Conservation (phyloP, 2,113 vertebrate species). For the Oncorhynchus mykiss region DNA sequence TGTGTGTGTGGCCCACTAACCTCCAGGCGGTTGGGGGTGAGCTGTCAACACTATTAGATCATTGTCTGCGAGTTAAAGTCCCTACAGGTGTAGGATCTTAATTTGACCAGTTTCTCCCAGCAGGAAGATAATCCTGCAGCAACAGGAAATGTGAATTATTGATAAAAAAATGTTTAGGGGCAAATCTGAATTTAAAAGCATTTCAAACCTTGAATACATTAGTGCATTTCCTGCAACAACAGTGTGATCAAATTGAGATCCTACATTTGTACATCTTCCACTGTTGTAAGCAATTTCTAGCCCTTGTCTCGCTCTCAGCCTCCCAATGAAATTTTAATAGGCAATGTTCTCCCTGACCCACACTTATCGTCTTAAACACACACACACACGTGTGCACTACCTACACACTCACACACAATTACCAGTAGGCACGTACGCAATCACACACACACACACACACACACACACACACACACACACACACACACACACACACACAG, state of each 20-base stretch:
- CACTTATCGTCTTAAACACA: conserved; percentile 14
- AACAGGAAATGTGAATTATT: conserved; percentile 14
- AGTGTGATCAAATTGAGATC: no score
- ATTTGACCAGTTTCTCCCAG: no score
- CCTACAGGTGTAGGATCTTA: conserved; percentile 28
- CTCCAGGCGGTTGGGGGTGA: conserved; percentile 1
- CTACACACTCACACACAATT: neutral
- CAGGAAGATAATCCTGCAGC: neutral
- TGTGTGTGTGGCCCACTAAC: no score
- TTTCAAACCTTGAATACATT: no score
- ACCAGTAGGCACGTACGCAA: no score
- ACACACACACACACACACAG: neutral
- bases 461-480: neutral
- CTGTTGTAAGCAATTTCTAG: conserved; percentile 69
- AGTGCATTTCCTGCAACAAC: no score
- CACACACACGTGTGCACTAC: neutral
- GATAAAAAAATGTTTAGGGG: no score
- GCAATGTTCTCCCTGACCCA: conserved; percentile 32
- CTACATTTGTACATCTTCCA: conserved; percentile 40
- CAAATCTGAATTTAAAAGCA: no score
- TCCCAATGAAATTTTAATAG: conserved; percentile 58
- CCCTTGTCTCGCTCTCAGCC: conserved; percentile 62
- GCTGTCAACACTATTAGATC: conserved; percentile 56
- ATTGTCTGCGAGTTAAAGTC: conserved; percentile 10
- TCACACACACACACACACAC: neutral